A percentile compares a stretch with the other conserved stretches of the same genome.
Evolutionary conservation across 1,140 invertebrate species (phyloP).

Genomic region (Drosophila nebulosa): DNA sequence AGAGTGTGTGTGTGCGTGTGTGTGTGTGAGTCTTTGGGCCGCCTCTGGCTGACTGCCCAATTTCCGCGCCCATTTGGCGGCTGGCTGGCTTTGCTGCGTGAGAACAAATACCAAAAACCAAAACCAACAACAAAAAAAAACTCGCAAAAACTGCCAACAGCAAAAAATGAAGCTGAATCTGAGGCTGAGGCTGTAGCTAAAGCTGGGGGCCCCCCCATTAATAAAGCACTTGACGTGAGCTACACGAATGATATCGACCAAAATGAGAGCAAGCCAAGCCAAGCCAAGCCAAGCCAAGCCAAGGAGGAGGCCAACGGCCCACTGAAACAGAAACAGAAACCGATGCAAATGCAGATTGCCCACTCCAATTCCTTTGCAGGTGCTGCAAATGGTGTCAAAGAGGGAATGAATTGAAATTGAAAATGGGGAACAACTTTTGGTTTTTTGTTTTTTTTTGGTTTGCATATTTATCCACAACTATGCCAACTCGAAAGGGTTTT

Average conservation of each 20-base stretch:
- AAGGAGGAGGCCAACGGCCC: neutral
- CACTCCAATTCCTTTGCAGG: neutral
- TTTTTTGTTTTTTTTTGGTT: too few relatives aligned
- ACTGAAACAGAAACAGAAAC: neutral
- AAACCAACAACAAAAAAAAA: constrained; percentile 4
- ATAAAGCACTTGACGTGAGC: constrained; percentile 46
- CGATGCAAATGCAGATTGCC: neutral
- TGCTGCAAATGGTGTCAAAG: neutral
- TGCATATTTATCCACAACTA: too few relatives aligned
- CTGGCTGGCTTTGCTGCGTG: constrained; percentile 51
- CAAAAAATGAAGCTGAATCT: too few relatives aligned
- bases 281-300: neutral
- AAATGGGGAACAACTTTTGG: too few relatives aligned
- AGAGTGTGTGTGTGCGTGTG: constrained; percentile 29
- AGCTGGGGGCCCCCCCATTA: constrained; percentile 36
- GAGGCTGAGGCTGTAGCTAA: too few relatives aligned
- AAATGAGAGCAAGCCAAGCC: constrained; percentile 7
- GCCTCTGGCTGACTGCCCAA: constrained; percentile 48
- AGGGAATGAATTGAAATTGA: too few relatives aligned
- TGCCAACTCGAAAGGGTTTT: too few relatives aligned
- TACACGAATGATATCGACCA: constrained; percentile 24
- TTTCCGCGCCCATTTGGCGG: constrained; percentile 68
- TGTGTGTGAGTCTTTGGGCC: constrained; percentile 18
- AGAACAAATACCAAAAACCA: constrained; percentile 43
- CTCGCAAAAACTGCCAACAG: constrained; percentile 25